phyloP scores from a whole-genome alignment of 2,888 invertebrate species.

The Trachelus tabidus region DNA sequence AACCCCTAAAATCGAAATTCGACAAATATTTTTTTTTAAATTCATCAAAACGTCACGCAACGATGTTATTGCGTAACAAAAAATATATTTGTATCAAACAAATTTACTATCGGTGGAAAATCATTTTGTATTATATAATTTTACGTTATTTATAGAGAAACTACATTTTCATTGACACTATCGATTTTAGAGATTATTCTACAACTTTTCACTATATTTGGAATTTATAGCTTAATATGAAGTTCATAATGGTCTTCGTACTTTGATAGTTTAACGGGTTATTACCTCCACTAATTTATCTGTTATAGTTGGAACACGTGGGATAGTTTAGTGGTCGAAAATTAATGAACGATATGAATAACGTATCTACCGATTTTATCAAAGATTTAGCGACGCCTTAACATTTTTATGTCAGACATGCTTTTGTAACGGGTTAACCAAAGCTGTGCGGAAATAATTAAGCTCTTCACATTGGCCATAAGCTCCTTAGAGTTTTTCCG shows the following conservation, averaged over 20 bases:
- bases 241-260: slow-evolving; percentile 41
- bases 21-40: too few species aligned
- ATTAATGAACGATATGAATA: neutral
- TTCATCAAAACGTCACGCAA: neutral
- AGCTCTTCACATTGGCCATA: slow-evolving; percentile 17
- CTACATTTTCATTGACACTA: neutral
- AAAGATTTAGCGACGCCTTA: neutral
- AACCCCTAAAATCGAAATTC: neutral
- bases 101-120: neutral
- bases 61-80: neutral
- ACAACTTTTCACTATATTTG: slow-evolving; percentile 46
- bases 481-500: slow-evolving; percentile 17
- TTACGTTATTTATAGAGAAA: neutral
- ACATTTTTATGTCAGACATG: neutral
- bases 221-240: slow-evolving; percentile 56
- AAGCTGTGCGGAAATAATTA: slow-evolving; percentile 10
- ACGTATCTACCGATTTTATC: neutral
- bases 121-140: neutral
- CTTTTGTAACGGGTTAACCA: neutral
- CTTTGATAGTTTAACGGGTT: neutral
- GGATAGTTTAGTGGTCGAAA: neutral
- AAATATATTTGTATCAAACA: neutral
- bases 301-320: neutral
- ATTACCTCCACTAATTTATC: neutral
- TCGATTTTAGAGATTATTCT: neutral